Evolutionary conservation across 2,113 vertebrate genomes (phyloP).

Genomic region (Plectropomus leopardus): DNA sequence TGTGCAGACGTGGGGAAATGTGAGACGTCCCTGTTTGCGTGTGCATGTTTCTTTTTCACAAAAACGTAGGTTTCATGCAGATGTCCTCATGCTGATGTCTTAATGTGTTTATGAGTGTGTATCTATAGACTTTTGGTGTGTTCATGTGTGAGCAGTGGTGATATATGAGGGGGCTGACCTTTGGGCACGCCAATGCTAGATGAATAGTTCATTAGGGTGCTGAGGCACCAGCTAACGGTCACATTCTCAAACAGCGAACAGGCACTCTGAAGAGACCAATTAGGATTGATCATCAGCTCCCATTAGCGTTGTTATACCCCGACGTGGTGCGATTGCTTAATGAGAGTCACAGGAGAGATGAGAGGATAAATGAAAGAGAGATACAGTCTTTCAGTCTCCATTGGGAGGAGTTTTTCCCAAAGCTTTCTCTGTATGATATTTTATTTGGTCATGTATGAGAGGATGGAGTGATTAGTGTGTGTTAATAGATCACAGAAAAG

Average conservation of each 20-base stretch:
- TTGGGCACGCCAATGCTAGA: constrained; percentile 63
- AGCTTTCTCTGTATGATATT: constrained; percentile 16
- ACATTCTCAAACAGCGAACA: constrained; percentile 71
- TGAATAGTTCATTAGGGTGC: constrained; percentile 79
- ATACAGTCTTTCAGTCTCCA: constrained; percentile 26
- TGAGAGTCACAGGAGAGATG: constrained; percentile 58
- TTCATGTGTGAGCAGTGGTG: constrained; percentile 12
- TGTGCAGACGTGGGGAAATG: background rate
- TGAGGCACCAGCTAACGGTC: constrained; percentile 62
- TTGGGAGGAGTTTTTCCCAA: constrained; percentile 41
- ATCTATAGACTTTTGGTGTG: constrained; percentile 1
- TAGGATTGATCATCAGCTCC: constrained; percentile 85
- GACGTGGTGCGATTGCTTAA: constrained; percentile 67
- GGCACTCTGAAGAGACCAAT: constrained; percentile 84
- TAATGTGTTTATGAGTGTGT: background rate
- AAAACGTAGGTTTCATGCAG: constrained; percentile 3
- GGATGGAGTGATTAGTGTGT: background rate
- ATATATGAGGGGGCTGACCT: constrained; percentile 72
- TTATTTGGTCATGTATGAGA: constrained; percentile 9
- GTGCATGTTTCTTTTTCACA: constrained; percentile 6
- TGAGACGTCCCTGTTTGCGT: constrained; percentile 15
- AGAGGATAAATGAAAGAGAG: constrained; percentile 58
- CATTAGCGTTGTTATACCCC: constrained; percentile 72
- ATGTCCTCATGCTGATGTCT: constrained; percentile 13
- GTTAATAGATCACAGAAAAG: background rate